Evolutionary conservation across 2,113 vertebrate genomes (phyloP).

Genomic region (Ornithorhynchus anatinus): DNA sequence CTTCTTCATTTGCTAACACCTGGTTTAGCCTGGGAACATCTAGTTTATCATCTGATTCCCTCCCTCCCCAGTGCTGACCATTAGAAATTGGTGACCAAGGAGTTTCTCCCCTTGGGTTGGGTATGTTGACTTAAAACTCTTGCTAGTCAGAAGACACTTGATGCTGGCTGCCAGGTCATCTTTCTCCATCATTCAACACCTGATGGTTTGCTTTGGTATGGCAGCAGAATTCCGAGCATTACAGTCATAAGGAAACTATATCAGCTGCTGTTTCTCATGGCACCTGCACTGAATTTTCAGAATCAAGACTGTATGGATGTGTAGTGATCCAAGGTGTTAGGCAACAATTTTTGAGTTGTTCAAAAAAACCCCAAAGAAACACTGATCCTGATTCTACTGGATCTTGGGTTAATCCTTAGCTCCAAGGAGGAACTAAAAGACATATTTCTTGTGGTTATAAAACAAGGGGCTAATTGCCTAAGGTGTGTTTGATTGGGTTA

Average conservation of each 20-base stretch:
- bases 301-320: not conserved
- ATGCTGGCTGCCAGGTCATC: conserved; percentile 10
- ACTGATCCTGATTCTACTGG: too few species aligned
- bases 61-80: conserved; percentile 41
- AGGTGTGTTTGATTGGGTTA: too few species aligned
- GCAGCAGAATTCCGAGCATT: not conserved
- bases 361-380: too few species aligned
- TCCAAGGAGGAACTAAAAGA: too few species aligned
- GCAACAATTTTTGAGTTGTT: conserved; percentile 10
- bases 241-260: not conserved
- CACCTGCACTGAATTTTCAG: not conserved
- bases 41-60: conserved; percentile 50
- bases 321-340: not conserved
- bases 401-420: too few species aligned
- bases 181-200: conserved; percentile 3
- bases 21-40: conserved; percentile 39
- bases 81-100: conserved; percentile 49
- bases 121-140: conserved; percentile 42
- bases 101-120: conserved; percentile 35
- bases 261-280: not conserved
- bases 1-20: conserved; percentile 33
- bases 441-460: too few species aligned
- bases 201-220: conserved; percentile 13
- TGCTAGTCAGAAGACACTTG: conserved; percentile 47
- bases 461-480: too few species aligned